Evolutionary conservation across 2,113 vertebrate genomes (phyloP), one percentile per base, ranked within the genome.

Genomic region (Clinocottus analis): DNA sequence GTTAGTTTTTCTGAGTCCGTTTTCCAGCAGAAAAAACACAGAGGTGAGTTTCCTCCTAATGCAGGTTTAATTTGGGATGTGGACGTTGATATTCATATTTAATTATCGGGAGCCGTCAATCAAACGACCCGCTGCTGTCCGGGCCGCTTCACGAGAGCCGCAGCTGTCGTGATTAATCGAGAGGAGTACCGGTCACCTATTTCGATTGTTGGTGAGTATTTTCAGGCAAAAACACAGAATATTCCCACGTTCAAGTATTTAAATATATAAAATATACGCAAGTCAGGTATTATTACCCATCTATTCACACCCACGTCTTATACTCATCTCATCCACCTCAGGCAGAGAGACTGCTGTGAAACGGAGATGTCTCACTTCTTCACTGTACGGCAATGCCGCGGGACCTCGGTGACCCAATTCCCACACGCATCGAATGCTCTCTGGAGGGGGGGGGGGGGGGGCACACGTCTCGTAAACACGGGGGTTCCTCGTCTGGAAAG

Each of bases 1-100:
- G 72, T 77, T 77, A 37, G 76, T 43, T 72, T 85, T 82, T 65
- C 73, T 59, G 27, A 39, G 41, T 77, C 43, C 0, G n/a, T 75
- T 78, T 85, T 77, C 67, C 68, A 77, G 61, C 60, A 23, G 13
- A 77, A 73, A 31, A 66, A 5, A 29, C n/a, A 31, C 1, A 5
- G 29, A 51, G 43, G 74, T 58, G 70, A 68, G 33, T 19, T 83
- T 85, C 45, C 68, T 51, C 45, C 68, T 51, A 66, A 75, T 29
- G 55, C 7, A 23, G 13, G 21, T 70, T 84, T 79, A 31, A 83
- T 59, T 61, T 47, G 56, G 72, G 33, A 73, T 62, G 56, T 0
- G 41, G 65, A n/a, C 33, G 45, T 71, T 25, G 11, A 39, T 39
- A 19, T 72, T 84, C 77, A 75, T 58, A 19, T 75, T 56, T 70